Percentiles rank a stretch among this genome's conserved stretches.
Evolutionary conservation across 2,113 vertebrate genomes (phyloP).

Genomic region (Aptenodytes forsteri): DNA sequence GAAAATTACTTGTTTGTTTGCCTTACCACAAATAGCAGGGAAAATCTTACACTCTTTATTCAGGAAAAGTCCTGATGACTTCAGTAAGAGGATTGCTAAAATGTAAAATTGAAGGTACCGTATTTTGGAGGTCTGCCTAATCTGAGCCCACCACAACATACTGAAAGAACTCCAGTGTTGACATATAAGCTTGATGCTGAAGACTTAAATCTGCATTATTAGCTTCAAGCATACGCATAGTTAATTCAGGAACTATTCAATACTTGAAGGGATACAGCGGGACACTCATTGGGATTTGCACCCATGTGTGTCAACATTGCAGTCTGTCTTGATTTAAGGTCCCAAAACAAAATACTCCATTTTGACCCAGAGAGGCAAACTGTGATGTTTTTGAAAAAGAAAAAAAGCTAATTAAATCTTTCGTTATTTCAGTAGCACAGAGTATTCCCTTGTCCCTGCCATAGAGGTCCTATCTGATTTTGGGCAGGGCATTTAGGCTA

Average conservation of each 20-base stretch:
- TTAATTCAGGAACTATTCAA: neutral
- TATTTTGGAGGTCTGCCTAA: neutral
- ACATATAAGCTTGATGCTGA: neutral
- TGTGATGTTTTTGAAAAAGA: neutral
- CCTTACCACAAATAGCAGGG: neutral
- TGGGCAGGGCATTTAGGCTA: neutral
- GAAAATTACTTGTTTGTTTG: neutral
- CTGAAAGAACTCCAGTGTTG: neutral
- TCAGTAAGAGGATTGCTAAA: neutral
- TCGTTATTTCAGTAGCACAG: neutral
- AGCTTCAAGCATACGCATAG: neutral
- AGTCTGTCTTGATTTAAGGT: neutral
- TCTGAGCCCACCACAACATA: neutral
- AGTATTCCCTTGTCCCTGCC: neutral
- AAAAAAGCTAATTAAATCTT: neutral
- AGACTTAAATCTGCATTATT: neutral
- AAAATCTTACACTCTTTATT: neutral
- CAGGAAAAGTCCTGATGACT: neutral
- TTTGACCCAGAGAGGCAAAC: neutral
- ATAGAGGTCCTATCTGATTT: neutral
- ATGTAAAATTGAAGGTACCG: neutral
- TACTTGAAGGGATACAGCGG: neutral
- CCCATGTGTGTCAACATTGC: neutral
- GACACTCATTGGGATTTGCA: neutral
- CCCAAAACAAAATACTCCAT: neutral